Conservation (phyloP, 2,888 invertebrate species). For the Anorthoa munda region DNA sequence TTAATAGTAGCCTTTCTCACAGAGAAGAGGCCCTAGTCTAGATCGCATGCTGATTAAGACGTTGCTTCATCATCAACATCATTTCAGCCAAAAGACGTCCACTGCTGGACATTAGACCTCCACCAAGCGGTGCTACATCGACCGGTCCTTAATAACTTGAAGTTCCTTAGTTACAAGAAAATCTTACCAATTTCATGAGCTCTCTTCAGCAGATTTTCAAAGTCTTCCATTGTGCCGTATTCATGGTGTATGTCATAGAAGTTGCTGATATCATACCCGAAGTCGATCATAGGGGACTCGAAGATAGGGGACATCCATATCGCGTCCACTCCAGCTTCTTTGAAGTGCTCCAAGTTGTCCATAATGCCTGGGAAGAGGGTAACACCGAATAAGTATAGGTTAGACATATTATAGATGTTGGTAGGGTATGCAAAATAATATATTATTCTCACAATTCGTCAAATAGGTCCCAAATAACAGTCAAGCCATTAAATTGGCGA, state of each 20-base stretch:
- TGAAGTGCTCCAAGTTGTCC: constrained; percentile 91
- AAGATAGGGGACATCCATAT: constrained; percentile 97
- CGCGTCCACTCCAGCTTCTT: constrained; percentile 93
- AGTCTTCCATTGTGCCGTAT: constrained; percentile 94
- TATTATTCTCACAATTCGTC: too few species aligned
- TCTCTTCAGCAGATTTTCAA: constrained; percentile 90
- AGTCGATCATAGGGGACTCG: constrained; percentile 95
- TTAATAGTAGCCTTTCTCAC: too few species aligned
- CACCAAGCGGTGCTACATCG: too few species aligned
- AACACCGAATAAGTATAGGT: background rate
- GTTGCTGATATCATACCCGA: constrained; percentile 96
- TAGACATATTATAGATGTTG: background rate
- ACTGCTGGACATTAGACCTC: too few species aligned
- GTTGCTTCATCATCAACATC: too few species aligned
- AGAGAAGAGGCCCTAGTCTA: background rate
- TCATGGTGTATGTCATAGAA: constrained; percentile 93
- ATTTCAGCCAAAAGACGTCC: too few species aligned
- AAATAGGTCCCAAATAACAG: background rate
- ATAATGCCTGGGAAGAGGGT: constrained; percentile 86
- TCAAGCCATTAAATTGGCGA: background rate
- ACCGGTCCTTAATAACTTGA: too few species aligned
- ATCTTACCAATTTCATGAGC: constrained; percentile 90
- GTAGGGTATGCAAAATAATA: background rate
- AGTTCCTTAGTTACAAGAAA: too few species aligned
- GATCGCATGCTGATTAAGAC: too few species aligned